These are phyloP conservation scores for Ametastegia equiseti DNA, from an alignment of 2,888 invertebrate genomes.

Conservation along the genomic window DNA sequence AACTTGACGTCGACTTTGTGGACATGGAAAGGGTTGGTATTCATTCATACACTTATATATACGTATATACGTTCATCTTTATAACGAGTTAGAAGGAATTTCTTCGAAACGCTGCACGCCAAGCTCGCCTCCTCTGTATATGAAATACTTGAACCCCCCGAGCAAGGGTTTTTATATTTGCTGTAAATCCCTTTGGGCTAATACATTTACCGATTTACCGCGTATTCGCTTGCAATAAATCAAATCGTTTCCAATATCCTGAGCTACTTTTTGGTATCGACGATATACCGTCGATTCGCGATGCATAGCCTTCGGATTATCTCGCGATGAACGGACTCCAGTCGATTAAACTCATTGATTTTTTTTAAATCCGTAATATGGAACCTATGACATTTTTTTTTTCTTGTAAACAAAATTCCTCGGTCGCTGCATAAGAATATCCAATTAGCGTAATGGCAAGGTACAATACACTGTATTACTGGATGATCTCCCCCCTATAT, in stretches of 20 bases:
- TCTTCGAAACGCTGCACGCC: background rate
- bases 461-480: no score
- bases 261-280: no score
- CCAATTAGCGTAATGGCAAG: no score
- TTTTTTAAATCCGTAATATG: background rate
- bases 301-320: background rate
- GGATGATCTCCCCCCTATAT: no score
- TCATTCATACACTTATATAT: background rate
- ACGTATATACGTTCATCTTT: background rate
- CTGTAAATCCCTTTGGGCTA: background rate
- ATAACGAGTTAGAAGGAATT: background rate
- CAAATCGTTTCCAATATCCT: no score
- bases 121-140: background rate
- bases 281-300: background rate
- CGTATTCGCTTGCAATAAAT: slow-evolving; percentile 1
- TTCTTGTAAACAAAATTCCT: no score
- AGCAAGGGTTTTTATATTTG: background rate
- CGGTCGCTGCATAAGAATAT: no score
- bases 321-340: background rate
- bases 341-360: slow-evolving; percentile 15
- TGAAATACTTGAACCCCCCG: background rate
- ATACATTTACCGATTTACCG: background rate
- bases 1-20: slow-evolving; percentile 98
- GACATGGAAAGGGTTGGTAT: slow-evolving; percentile 98
- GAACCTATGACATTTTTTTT: no score